Conservation (phyloP, 1,140 invertebrate genomes). For the Globodera rostochiensis region DNA sequence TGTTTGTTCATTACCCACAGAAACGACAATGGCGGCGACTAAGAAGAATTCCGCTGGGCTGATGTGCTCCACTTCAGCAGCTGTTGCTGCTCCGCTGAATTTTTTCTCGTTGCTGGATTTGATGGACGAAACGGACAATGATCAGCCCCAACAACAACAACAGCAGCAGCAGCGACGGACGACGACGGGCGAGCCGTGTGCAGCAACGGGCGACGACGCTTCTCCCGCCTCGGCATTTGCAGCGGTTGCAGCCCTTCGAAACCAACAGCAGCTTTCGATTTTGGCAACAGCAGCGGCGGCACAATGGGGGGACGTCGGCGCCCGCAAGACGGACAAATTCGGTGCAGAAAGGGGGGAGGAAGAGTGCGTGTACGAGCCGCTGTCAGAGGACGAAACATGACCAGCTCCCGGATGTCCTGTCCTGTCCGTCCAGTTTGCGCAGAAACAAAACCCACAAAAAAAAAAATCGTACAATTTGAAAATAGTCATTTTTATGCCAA, state of each 20-base stretch:
- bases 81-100: slow-evolving; percentile 16
- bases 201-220: not conserved
- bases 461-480: no score
- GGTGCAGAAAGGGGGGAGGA: not conserved
- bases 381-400: slow-evolving; percentile 38
- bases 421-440: no score
- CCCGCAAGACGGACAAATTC: not conserved
- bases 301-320: slow-evolving; percentile 11
- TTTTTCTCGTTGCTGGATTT: slow-evolving; percentile 28
- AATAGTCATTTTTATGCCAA: no score
- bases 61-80: not conserved
- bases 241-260: not conserved
- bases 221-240: not conserved
- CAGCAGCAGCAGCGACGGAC: not conserved
- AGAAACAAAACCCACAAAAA: no score
- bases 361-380: slow-evolving; percentile 35
- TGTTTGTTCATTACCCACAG: not conserved
- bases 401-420: no score
- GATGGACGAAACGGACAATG: slow-evolving; percentile 17
- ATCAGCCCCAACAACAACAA: not conserved
- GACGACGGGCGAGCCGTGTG: not conserved
- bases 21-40: not conserved
- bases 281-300: not conserved
- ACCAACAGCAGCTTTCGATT: slow-evolving; percentile 6
- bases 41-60: not conserved